Evolutionary conservation across 2,113 vertebrate species (phyloP).

Genomic region (Brachyistius frenatus): DNA sequence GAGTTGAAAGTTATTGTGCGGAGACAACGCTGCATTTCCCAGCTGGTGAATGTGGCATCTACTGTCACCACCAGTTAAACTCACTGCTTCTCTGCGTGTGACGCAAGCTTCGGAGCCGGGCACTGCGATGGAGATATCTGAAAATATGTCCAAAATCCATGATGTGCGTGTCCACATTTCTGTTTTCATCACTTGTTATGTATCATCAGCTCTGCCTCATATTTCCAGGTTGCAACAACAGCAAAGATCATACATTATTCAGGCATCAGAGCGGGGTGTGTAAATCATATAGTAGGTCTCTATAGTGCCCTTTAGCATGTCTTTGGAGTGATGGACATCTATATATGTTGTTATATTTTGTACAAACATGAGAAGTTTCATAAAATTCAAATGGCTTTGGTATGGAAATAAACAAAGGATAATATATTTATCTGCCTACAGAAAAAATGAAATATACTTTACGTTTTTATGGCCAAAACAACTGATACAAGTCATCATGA

Average conservation of each 20-base stretch:
- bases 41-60: constrained; percentile 26
- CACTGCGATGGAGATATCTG: neutral
- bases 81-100: constrained; percentile 15
- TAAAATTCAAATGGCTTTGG: constrained; percentile 22
- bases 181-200: neutral
- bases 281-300: neutral
- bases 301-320: neutral
- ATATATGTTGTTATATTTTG: neutral
- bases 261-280: neutral
- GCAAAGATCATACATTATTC: neutral
- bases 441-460: neutral
- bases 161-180: constrained; percentile 1
- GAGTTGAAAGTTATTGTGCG: constrained; percentile 42
- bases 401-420: constrained; percentile 21
- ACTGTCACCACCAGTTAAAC: constrained; percentile 48
- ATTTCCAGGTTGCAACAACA: neutral
- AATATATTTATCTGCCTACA: neutral
- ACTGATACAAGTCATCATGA: neutral
- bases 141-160: neutral
- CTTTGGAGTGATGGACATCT: neutral
- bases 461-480: neutral
- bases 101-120: neutral
- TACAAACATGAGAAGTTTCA: neutral
- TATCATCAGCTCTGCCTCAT: neutral
- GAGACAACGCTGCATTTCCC: constrained; percentile 39